Percentiles rank a stretch among this genome's conserved stretches.
Evolutionary conservation across 2,113 vertebrate species (phyloP).

Genomic region (Petroica traversi): DNA sequence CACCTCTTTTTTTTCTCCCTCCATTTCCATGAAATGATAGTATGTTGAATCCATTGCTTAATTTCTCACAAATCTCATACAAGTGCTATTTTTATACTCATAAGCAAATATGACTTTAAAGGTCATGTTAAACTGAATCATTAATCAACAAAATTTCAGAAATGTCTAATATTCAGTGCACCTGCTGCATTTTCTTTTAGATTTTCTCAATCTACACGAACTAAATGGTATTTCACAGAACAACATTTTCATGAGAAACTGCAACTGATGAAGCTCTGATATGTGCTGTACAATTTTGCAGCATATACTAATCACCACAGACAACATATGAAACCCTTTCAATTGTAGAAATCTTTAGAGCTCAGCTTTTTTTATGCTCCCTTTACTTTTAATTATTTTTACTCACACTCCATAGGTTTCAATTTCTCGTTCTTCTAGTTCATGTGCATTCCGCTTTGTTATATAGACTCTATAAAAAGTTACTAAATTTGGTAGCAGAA

Average conservation of each 20-base stretch:
- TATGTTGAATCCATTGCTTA: neutral
- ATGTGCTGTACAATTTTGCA: neutral
- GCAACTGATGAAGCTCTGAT: neutral
- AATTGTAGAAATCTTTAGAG: neutral
- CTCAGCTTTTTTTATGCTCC: neutral
- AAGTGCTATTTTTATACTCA: neutral
- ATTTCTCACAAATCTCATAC: neutral
- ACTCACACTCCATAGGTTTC: slow-evolving; percentile 8
- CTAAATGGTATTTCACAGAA: neutral
- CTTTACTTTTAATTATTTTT: slow-evolving; percentile 51
- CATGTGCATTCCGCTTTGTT: neutral
- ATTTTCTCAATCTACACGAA: neutral
- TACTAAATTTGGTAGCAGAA: neutral
- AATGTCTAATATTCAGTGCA: neutral
- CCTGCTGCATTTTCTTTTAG: neutral
- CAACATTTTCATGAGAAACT: neutral
- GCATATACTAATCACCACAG: neutral
- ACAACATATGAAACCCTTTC: neutral
- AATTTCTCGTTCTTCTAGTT: slow-evolving; percentile 6
- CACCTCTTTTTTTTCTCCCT: fast-evolving
- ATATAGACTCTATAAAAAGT: neutral
- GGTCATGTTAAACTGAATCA: neutral
- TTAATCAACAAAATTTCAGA: neutral
- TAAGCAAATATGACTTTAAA: neutral
- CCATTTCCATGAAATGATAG: neutral